Conservation (phyloP, 2,888 invertebrate species). For the Clanis bilineata region DNA sequence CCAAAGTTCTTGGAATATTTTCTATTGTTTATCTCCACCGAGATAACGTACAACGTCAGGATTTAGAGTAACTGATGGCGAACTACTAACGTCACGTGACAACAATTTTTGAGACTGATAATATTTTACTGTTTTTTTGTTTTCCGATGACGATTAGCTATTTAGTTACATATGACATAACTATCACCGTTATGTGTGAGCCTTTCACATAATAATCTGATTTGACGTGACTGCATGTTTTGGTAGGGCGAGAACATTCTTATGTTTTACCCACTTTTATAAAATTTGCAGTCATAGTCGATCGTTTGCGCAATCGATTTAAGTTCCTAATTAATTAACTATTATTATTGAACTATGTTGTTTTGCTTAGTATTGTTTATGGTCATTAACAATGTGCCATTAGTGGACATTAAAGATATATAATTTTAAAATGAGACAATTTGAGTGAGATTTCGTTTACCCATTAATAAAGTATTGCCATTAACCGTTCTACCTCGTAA, state of each 20-base stretch:
- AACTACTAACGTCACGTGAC: conserved; percentile 38
- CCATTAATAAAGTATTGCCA: conserved; percentile 34
- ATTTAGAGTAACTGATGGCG: conserved; percentile 35
- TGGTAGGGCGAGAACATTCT: background rate
- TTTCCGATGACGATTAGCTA: conserved; percentile 15
- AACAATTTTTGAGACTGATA: conserved; percentile 65
- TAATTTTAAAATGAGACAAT: conserved; percentile 20
- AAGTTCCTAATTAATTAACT: conserved; percentile 75
- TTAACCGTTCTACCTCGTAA: conserved; percentile 67
- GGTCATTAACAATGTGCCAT: conserved; percentile 22
- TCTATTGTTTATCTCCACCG: conserved; percentile 58
- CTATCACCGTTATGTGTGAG: background rate
- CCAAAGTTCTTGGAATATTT: conserved; percentile 74
- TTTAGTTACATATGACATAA: background rate
- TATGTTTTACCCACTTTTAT: background rate
- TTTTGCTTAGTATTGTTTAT: conserved; percentile 61
- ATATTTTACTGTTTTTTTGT: conserved; percentile 40
- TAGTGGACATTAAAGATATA: conserved; percentile 9
- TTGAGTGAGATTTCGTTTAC: conserved; percentile 25
- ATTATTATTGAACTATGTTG: conserved; percentile 51
- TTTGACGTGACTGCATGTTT: background rate
- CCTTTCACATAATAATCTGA: background rate
- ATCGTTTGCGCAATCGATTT: conserved; percentile 65
- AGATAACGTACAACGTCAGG: conserved; percentile 48
- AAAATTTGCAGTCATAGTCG: conserved; percentile 7